Evolutionary conservation across 2,797 vertebrate species (phyloP), one percentile per base, ranked within the genome.

Genomic region (Alosa sapidissima): DNA sequence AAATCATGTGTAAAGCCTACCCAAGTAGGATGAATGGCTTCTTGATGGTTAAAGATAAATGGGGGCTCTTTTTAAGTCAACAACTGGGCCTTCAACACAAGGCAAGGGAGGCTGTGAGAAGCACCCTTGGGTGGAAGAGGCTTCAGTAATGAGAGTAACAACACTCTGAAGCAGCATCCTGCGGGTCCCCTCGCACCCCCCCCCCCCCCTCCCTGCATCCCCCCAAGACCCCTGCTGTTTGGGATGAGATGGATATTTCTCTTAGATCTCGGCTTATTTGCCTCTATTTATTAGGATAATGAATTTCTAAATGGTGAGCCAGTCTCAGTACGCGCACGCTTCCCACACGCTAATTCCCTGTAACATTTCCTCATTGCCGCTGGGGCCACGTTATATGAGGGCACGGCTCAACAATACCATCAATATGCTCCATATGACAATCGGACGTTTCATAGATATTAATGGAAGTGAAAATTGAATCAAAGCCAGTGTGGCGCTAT

Each of bases 361-460:
- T 93, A 94, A 95, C 92, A 93, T 94, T 93, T 47, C 92, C 91
- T 91, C 92, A 92, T 93, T 87, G 93, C 94, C 92, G 93, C 92
- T 92, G 93, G 94, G 95, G 93, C 54, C 54, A 92, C 72, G 3
- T 93, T 92, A 94, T 94, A 94, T 94, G 93, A 94, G 94, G 92
- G 92, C 92, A 92, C 92, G 11, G 65, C 33, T 72, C 92, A 92
- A 95, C 93, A 94, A 94, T 93, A 93, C 93, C 94, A 95, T 94
- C 94, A 94, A 95, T 95, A 94, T 93, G 93, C 93, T 92, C 92
- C 91, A 91, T 94, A 94, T 92, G 93, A 94, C 93, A 93, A 94
- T 95, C 92, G 93, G 92, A 95, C 93, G 91, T 95, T 94, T 95
- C 94, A 93, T 94, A 95, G 94, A 94, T 95, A 95, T 95, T 95